A percentile compares a stretch with the other conserved stretches of the same genome.
Conservation (phyloP, 2,797 vertebrate species). For the Thunnus albacares region DNA sequence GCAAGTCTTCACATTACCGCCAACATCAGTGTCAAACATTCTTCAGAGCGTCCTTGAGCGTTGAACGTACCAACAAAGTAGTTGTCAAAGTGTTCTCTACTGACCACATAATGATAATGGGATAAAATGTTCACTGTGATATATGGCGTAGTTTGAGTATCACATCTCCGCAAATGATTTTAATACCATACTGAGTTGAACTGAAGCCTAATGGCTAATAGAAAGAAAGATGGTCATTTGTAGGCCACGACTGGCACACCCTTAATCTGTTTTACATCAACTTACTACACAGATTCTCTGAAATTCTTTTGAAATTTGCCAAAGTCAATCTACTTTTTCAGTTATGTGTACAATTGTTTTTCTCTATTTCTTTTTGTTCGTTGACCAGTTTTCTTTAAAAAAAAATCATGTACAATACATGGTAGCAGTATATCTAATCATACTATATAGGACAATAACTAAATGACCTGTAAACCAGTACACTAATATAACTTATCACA, state of each 20-base stretch:
- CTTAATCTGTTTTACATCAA: neutral
- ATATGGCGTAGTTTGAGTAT: slow-evolving; percentile 9
- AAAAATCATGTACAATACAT: no score
- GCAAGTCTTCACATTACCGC: slow-evolving; percentile 14
- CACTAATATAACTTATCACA: neutral
- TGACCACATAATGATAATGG: slow-evolving; percentile 6
- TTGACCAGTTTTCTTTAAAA: neutral
- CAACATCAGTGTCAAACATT: slow-evolving; percentile 3
- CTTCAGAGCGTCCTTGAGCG: slow-evolving; percentile 5
- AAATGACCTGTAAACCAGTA: neutral
- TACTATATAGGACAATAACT: neutral
- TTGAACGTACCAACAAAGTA: slow-evolving; percentile 15
- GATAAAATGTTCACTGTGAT: slow-evolving; percentile 15
- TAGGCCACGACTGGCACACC: neutral
- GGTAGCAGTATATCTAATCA: neutral
- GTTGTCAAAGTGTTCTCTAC: neutral
- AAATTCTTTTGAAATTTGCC: neutral
- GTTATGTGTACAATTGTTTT: neutral
- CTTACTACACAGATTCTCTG: neutral
- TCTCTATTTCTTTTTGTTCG: neutral
- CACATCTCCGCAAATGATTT: slow-evolving; percentile 19
- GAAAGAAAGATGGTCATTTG: neutral
- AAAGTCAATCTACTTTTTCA: neutral
- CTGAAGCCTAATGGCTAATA: slow-evolving; percentile 3
- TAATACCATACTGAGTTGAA: neutral